Evolutionary conservation across 2,113 vertebrate species (phyloP).

Genomic region (Mesoclemmys tuberculata): DNA sequence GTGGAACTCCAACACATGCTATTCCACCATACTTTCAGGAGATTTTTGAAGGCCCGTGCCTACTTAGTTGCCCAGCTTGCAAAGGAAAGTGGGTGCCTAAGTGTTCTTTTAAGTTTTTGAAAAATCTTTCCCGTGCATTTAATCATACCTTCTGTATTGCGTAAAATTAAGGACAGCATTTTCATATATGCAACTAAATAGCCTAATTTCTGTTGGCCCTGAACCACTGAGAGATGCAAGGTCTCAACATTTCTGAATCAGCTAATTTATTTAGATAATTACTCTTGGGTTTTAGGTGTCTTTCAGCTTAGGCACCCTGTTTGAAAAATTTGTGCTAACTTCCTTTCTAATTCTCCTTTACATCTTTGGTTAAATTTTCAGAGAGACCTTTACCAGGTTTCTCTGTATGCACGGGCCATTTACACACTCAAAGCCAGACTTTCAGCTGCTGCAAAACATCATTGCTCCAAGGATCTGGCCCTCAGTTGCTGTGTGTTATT

Average conservation of each 20-base stretch:
- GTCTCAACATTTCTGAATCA: not conserved
- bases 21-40: not conserved
- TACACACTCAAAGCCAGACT: not conserved
- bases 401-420: not conserved
- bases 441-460: not conserved
- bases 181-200: not conserved
- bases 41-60: not conserved
- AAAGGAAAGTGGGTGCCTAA: not conserved
- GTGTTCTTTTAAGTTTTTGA: not conserved
- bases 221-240: not conserved
- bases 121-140: not conserved
- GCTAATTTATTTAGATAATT: not conserved
- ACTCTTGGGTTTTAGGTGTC: not conserved
- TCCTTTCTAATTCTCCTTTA: not conserved
- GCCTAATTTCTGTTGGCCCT: not conserved
- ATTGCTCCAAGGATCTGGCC: not conserved
- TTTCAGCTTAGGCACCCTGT: not conserved
- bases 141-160: accelerated
- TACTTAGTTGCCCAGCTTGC: not conserved
- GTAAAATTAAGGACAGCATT: not conserved
- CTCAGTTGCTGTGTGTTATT: not conserved
- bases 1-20: accelerated
- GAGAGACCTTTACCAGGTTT: not conserved
- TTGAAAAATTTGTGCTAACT: not conserved
- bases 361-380: not conserved